phyloP scores from a whole-genome alignment of 2,113 vertebrate species.

The Cavia porcellus region DNA sequence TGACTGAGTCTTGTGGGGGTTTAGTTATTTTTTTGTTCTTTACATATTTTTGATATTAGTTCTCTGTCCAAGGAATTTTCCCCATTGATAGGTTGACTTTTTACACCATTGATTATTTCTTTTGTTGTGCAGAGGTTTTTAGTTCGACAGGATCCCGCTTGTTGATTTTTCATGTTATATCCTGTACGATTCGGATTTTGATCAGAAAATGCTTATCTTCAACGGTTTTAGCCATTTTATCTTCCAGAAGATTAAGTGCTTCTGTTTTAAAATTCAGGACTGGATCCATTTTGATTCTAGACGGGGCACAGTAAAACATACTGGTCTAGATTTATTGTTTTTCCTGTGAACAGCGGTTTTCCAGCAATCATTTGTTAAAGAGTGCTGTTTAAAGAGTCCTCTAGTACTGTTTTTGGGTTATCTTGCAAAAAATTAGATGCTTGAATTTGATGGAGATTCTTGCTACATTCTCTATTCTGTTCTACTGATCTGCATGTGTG shows the following conservation, averaged over 20 bases:
- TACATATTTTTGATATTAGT: not conserved
- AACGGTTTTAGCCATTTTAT: not conserved
- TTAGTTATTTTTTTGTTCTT: not conserved
- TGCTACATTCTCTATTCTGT: not conserved
- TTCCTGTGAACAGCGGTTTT: not conserved
- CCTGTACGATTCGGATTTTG: not conserved
- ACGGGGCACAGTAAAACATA: not conserved
- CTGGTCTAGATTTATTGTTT: not conserved
- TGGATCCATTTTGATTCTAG: not conserved
- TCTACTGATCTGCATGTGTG: not conserved
- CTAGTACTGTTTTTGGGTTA: not conserved
- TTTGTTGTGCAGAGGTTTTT: not conserved
- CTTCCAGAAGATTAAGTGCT: not conserved
- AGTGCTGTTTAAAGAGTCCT: not conserved
- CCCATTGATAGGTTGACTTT: not conserved
- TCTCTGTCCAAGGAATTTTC: not conserved
- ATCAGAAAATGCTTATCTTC: not conserved
- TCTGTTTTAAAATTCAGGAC: not conserved
- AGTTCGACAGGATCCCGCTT: not conserved
- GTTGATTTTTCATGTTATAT: not conserved
- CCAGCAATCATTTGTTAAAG: not conserved
- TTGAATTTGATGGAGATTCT: not conserved
- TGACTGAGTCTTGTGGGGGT: not conserved
- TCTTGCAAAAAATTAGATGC: not conserved
- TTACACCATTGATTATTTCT: not conserved